Conservation (phyloP, 2,797 vertebrate species). For the Antrozous pallidus region DNA sequence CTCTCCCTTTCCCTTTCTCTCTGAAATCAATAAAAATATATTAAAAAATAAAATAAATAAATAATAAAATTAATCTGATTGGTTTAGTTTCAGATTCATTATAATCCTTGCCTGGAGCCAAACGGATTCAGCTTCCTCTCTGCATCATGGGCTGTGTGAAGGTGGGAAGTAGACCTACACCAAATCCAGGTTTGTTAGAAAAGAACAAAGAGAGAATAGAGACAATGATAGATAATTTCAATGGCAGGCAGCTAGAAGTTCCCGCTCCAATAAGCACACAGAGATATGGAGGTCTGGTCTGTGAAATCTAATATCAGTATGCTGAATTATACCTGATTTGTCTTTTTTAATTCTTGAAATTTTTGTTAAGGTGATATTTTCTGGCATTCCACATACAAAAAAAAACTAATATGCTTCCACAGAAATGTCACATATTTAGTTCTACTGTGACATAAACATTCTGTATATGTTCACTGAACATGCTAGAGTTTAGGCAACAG, state of each 20-base stretch:
- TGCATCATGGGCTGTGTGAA: not conserved
- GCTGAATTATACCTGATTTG: not conserved
- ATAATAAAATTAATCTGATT: not conserved
- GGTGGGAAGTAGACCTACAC: not conserved
- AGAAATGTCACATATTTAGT: not conserved
- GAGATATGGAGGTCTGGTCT: not conserved
- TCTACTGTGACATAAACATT: not conserved
- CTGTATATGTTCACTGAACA: not conserved
- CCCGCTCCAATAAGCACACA: fast-evolving
- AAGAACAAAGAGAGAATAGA: not conserved
- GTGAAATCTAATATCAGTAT: not conserved
- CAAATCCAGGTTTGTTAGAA: not conserved
- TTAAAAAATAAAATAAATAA: too few relatives aligned
- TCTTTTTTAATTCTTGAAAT: not conserved
- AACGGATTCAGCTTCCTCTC: not conserved
- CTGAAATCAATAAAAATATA: too few relatives aligned
- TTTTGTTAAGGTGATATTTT: not conserved
- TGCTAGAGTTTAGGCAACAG: not conserved
- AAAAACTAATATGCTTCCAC: not conserved
- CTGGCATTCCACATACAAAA: not conserved
- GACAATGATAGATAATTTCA: not conserved
- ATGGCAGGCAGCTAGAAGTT: not conserved
- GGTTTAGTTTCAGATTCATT: not conserved
- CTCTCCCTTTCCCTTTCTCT: too few relatives aligned
- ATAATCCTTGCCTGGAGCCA: not conserved